A percentile compares a stretch with the other conserved stretches of the same genome.
Conservation (phyloP, 2,113 vertebrate genomes). For the Etia nguti region DNA sequence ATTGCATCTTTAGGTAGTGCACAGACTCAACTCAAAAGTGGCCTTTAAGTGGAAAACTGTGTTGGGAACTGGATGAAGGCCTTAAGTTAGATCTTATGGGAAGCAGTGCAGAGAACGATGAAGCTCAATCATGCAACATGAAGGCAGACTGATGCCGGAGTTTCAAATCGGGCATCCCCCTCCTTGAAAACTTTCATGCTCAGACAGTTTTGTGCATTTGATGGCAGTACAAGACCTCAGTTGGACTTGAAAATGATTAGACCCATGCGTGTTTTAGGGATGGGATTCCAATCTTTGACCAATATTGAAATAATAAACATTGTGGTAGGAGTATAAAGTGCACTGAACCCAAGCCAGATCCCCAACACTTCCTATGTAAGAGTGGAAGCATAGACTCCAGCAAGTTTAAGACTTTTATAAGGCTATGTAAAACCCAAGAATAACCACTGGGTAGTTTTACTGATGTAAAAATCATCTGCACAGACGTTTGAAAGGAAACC, state of each 20-base stretch:
- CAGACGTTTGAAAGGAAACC: not conserved
- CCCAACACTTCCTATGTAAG: constrained; percentile 28
- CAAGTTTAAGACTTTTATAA: constrained; percentile 40
- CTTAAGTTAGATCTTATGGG: constrained; percentile 44
- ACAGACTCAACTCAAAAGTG: constrained; percentile 20
- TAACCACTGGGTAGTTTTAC: constrained; percentile 8
- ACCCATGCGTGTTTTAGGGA: not conserved
- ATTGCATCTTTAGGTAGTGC: constrained; percentile 40
- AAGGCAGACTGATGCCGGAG: not conserved
- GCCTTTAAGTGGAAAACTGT: constrained; percentile 47
- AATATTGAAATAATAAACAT: constrained; percentile 21
- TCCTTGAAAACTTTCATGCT: not conserved
- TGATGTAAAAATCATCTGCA: constrained; percentile 41
- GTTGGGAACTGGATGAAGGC: constrained; percentile 12
- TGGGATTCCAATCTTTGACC: constrained; percentile 15
- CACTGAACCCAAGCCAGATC: constrained; percentile 25
- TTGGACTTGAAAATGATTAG: constrained; percentile 4
- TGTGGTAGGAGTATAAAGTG: constrained; percentile 8
- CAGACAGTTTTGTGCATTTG: constrained; percentile 21
- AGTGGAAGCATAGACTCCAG: not conserved
- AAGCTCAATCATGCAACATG: not conserved
- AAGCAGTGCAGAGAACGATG: constrained; percentile 14
- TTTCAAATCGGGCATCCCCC: constrained; percentile 14
- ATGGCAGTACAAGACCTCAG: not conserved
- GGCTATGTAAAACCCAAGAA: constrained; percentile 42